Evolutionary conservation across 2,888 invertebrate species (phyloP), one percentile per base, ranked within the genome.

Genomic region (Drosophila conformis): DNA sequence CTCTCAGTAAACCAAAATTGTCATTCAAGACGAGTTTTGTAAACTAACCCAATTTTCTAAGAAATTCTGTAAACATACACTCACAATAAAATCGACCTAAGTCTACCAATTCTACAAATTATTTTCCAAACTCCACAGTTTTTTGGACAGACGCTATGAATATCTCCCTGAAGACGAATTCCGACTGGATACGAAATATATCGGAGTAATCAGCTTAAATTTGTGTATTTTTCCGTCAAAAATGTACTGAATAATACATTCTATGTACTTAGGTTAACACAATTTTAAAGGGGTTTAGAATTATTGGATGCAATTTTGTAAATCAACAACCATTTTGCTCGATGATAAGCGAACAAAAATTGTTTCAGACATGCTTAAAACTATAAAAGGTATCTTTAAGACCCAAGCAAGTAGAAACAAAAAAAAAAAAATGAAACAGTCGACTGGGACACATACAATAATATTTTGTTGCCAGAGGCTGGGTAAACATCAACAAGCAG

Each of bases 401-500:
- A 66, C 60, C 68, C 56, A 70, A 67, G 62, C 48, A 63, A 67
- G 57, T 69, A 15, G 33, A 27, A 49, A 27, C 21, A 21, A 31
- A 75, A 15, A 27, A 27, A 27, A 51, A 18, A 73, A 62, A 18
- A 49, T 7, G 25, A 40, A 57, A n/a, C 7, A 75, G 64, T 70
- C 52, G 64, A 66, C 33, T 70, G 52, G 52, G 42, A 70, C 25
- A 59, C 69, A 69, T 69, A 52, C 15, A 61, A 71, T 77, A 82
- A 87, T 74, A 82, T 87, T 81, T 82, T 65, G 69, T 74, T 61
- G 82, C 87, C 75, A 60, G 59, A 70, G 62, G 82, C 72, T 70
- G 35, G 48, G 60, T 49, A 76, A 77, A 80, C 80, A 85, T 82
- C 85, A 89, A 89, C 84, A 87, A 87, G 68, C 74, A 80, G 66